Percentiles rank a stretch among this genome's conserved stretches.
Conservation (phyloP, 2,113 vertebrate species). For the Chaetorhynchus papuensis region DNA sequence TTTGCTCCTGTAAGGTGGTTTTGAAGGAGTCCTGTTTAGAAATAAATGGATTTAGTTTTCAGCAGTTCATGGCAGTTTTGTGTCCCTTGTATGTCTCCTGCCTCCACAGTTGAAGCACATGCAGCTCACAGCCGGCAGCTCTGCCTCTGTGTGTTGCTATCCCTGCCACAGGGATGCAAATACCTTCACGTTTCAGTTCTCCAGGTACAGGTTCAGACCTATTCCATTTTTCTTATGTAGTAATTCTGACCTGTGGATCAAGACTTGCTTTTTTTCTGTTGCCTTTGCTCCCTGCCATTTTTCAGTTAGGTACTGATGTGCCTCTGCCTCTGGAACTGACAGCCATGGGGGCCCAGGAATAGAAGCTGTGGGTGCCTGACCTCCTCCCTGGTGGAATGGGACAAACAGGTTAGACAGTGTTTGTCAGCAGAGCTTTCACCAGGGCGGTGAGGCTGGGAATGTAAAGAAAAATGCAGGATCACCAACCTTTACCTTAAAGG, state of each 20-base stretch:
- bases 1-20: background rate
- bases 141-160: background rate
- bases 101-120: background rate
- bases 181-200: background rate
- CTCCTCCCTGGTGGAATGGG: background rate
- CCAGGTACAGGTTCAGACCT: background rate
- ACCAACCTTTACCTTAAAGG: background rate
- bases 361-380: background rate
- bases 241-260: background rate
- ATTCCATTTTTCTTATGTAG: background rate
- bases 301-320: background rate
- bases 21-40: background rate
- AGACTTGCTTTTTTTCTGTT: background rate
- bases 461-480: background rate
- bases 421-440: background rate
- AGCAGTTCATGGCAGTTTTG: background rate
- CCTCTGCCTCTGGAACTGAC: background rate
- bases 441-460: background rate
- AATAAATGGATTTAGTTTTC: background rate
- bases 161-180: background rate
- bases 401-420: background rate
- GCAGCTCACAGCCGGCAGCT: background rate
- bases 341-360: rapidly evolving
- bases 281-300: background rate
- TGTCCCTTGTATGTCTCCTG: background rate